Percentiles rank a stretch among this genome's conserved stretches.
These are phyloP conservation scores for Drosophila bocki DNA, from an alignment of 1,140 invertebrate genomes.

Conservation along the genomic window DNA sequence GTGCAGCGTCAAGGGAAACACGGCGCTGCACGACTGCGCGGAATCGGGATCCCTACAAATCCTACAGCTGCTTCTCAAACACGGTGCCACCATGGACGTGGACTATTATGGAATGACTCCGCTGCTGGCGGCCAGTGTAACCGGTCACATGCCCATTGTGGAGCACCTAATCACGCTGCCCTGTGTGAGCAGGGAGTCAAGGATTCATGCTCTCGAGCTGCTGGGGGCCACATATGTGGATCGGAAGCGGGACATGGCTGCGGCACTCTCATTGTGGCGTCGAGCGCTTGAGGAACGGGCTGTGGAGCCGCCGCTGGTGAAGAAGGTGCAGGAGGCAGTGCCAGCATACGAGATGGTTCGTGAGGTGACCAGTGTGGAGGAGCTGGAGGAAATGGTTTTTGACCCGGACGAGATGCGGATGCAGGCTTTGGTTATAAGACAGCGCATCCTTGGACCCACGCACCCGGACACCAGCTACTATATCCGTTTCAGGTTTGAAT, in stretches of 20 bases:
- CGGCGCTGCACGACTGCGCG: constrained; percentile 97
- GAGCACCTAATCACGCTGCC: constrained; percentile 93
- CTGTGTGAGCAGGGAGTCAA: constrained; percentile 91
- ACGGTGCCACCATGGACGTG: constrained; percentile 96
- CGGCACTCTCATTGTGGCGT: constrained; percentile 95
- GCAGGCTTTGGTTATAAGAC: constrained; percentile 97
- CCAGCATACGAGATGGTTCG: constrained; percentile 94
- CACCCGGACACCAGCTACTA: constrained; percentile 99
- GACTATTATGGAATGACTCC: constrained; percentile 99
- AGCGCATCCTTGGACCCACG: constrained; percentile 95
- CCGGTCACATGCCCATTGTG: constrained; percentile 96
- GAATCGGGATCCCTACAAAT: constrained; percentile 97
- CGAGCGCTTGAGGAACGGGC: constrained; percentile 91
- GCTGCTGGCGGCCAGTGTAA: constrained; percentile 95
- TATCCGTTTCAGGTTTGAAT: constrained; percentile 88
- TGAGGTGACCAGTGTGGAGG: constrained; percentile 92
- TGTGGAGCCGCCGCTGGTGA: constrained; percentile 87
- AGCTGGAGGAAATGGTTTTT: constrained; percentile 93
- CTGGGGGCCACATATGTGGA: constrained; percentile 99
- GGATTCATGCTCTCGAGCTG: constrained; percentile 96
- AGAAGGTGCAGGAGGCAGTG: constrained; percentile 89
- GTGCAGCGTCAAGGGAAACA: constrained; percentile 98
- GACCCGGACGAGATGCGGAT: constrained; percentile 98
- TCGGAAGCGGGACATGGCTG: constrained; percentile 96
- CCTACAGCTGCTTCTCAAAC: constrained; percentile 94